A percentile compares a stretch with the other conserved stretches of the same genome.
These are phyloP conservation scores for Drosophila repletoides DNA, from an alignment of 1,140 invertebrate species.

Conservation along the genomic window DNA sequence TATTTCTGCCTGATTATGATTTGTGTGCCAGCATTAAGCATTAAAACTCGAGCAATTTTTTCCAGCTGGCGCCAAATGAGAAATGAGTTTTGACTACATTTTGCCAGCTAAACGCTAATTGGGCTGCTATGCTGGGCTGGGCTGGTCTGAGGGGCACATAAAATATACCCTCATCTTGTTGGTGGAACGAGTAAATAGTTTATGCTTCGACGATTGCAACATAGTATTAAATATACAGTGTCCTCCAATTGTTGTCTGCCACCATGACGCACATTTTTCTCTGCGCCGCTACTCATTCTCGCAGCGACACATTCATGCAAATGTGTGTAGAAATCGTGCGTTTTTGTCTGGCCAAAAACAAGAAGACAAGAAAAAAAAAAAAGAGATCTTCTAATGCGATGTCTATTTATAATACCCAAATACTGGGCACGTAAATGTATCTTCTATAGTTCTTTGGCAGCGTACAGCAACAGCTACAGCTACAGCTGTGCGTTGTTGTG, in stretches of 20 bases:
- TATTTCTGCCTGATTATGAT: slow-evolving; percentile 27
- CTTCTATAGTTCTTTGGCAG: slow-evolving; percentile 30
- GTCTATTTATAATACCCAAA: slow-evolving; percentile 60
- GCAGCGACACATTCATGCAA: slow-evolving; percentile 20
- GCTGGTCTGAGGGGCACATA: slow-evolving; percentile 22
- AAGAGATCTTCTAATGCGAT: slow-evolving; percentile 60
- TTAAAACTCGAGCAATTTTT: slow-evolving; percentile 42
- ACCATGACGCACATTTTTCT: slow-evolving; percentile 32
- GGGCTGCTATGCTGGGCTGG: slow-evolving; percentile 1
- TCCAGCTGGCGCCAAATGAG: slow-evolving; percentile 30
- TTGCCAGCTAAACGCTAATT: slow-evolving; percentile 34
- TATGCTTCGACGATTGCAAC: slow-evolving; percentile 44
- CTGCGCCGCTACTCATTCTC: slow-evolving; percentile 6
- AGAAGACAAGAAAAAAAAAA: too few species aligned
- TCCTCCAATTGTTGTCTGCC: slow-evolving; percentile 44
- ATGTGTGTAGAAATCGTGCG: slow-evolving; percentile 13
- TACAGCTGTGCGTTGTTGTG: slow-evolving; percentile 9
- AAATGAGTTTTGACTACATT: slow-evolving; percentile 36
- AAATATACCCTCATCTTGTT: background rate
- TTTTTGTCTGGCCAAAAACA: slow-evolving; percentile 41
- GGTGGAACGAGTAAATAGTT: background rate
- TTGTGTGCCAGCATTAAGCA: slow-evolving; percentile 33
- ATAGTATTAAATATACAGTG: slow-evolving; percentile 16
- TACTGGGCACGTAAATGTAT: slow-evolving; percentile 60
- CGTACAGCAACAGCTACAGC: slow-evolving; percentile 1